Evolutionary conservation across 1,140 invertebrate genomes (phyloP), one percentile per base, ranked within the genome.

Genomic region (Tetragonula clypearis): DNA sequence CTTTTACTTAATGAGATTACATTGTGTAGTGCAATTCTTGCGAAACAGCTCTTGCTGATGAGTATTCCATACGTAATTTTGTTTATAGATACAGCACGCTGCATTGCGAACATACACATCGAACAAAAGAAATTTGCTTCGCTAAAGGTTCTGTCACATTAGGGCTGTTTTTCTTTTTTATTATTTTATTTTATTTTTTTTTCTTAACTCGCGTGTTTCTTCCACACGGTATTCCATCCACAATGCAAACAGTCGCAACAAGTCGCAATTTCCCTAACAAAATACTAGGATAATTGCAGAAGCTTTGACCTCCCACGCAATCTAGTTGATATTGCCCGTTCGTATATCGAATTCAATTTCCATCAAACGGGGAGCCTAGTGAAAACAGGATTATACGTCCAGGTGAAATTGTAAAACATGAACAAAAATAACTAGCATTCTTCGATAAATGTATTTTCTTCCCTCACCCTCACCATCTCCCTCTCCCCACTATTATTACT

Each of bases 201-300:
- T 41, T 8, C 41, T 41, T 41, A 41, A 35, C 26, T 12, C 23
- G n/a, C 55, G 23, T 21, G 56, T 76, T 41, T n/a, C 17, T 35
- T 15, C n/a, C 12, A 35, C 21, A 23, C 21, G n/a, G 55, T 41
- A 77, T 60, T 77, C 30, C 21, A 41, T 49, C 56, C 58, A 35
- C 58, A 77, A 41, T 77, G 21, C 75, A 77, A 77, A 77, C 75
- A 60, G 12, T 12, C 19, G 58, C 30, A 62, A 77, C 75, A 77
- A 77, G 58, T 77, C 56, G 58, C 30, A 60, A 77, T 77, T 77
- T 77, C 56, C 30, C 30, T 77, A 77, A 41, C 75, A 77, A 77
- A 77, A 77, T 26, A 23, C 30, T 11, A 35, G n/a, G 26, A 77
- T 77, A 77, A 77, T 62, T 62, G 75, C 30, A 41, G 55, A 60